Evolutionary conservation across 2,113 vertebrate genomes (phyloP).

Genomic region (Actenoides lindsayi): DNA sequence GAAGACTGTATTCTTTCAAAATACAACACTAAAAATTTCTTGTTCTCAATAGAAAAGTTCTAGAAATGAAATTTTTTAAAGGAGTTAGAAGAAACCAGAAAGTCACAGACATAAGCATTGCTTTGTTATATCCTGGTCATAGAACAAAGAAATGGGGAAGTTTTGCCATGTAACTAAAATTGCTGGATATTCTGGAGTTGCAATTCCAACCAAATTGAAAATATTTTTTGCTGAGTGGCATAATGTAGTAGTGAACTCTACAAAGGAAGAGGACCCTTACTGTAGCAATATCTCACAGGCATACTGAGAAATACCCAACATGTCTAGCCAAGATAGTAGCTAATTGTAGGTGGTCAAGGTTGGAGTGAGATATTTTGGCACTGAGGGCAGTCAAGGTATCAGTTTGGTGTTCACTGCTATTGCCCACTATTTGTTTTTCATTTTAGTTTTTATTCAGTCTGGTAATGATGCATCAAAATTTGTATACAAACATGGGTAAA

Average conservation of each 20-base stretch:
- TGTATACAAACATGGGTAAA: not conserved
- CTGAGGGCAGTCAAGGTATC: not conserved
- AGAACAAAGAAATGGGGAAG: not conserved
- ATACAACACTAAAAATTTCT: not conserved
- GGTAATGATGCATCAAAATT: not conserved
- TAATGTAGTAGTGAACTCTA: not conserved
- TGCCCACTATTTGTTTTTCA: not conserved
- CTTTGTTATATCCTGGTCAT: not conserved
- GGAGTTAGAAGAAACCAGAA: not conserved
- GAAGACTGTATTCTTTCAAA: not conserved
- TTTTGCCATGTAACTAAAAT: not conserved
- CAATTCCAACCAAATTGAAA: not conserved
- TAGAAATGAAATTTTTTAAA: not conserved
- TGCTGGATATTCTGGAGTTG: not conserved
- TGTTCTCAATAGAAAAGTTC: not conserved
- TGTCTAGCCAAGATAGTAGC: not conserved
- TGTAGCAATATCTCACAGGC: not conserved
- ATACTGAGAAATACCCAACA: not conserved
- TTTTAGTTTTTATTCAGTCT: not conserved
- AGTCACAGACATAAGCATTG: not conserved
- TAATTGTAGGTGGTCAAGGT: not conserved
- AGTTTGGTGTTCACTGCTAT: not conserved
- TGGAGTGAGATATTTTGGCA: not conserved
- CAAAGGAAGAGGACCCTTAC: not conserved
- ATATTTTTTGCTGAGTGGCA: not conserved